phyloP scores from a whole-genome alignment of 2,888 invertebrate genomes.

The Plebejus anna region DNA sequence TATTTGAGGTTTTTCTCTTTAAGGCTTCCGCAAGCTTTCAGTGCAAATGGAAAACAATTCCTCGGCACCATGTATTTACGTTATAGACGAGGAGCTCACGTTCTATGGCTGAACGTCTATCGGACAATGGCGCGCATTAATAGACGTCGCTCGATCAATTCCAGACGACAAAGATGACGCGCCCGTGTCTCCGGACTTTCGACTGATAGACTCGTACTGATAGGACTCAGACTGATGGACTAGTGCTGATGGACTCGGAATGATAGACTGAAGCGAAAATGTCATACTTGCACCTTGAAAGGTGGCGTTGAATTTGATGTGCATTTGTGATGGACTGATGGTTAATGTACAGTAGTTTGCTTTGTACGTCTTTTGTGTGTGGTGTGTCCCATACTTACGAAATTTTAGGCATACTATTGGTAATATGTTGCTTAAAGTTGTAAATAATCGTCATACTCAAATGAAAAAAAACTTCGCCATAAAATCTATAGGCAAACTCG shows the following conservation, averaged over 20 bases:
- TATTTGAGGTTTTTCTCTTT: background rate
- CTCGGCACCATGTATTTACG: slow-evolving; percentile 4
- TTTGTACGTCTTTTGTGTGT: no score
- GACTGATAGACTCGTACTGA: background rate
- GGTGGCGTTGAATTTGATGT: background rate
- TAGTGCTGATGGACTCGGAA: background rate
- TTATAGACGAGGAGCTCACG: slow-evolving; percentile 9
- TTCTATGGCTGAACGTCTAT: slow-evolving; percentile 16
- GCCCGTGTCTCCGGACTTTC: background rate
- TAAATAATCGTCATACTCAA: no score
- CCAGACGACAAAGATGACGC: slow-evolving; percentile 16
- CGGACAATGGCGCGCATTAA: slow-evolving; percentile 21
- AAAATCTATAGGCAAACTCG: no score
- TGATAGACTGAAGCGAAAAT: background rate
- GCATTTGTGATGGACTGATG: background rate
- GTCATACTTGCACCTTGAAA: background rate
- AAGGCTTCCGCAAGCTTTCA: background rate
- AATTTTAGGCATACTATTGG: no score
- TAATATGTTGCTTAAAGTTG: no score
- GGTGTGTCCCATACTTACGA: no score
- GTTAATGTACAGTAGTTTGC: no score
- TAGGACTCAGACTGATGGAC: background rate
- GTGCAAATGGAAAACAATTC: background rate
- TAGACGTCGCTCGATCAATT: slow-evolving; percentile 17
- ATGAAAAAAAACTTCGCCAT: no score